A percentile compares a stretch with the other conserved stretches of the same genome.
Conservation (phyloP, 2,888 invertebrate genomes). For the Hanleya hanleyi region DNA sequence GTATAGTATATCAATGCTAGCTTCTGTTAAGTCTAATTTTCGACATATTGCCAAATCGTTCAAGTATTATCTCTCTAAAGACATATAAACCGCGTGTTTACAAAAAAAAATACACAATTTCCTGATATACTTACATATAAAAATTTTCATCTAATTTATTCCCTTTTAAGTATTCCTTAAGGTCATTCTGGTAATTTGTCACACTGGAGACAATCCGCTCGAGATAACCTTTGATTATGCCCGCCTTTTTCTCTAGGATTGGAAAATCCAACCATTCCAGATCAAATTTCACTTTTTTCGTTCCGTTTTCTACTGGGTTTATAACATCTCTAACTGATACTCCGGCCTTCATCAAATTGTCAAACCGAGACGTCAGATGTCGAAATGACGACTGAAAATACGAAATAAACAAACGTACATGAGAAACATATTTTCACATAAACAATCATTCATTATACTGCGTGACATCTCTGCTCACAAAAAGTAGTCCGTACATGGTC, state of each 20-base stretch:
- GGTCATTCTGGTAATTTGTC: background rate
- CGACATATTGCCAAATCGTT: no score
- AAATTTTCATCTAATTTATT: conserved; percentile 11
- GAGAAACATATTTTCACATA: no score
- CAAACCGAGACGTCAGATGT: background rate
- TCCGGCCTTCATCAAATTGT: background rate
- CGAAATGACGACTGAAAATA: conserved; percentile 2
- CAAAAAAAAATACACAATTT: no score
- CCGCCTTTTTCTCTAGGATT: background rate
- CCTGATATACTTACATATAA: conserved; percentile 6
- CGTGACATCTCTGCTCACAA: no score
- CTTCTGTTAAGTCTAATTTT: no score
- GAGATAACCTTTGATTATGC: background rate
- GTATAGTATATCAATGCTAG: no score
- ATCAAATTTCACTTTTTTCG: background rate
- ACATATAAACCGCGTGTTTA: no score
- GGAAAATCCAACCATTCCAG: conserved; percentile 1
- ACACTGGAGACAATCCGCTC: background rate
- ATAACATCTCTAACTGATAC: background rate
- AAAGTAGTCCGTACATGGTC: no score
- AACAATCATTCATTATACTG: no score
- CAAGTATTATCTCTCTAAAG: no score
- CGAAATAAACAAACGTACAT: no score
- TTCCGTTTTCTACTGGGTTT: background rate
- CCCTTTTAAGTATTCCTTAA: background rate